Percentiles rank a stretch among this genome's conserved stretches.
Evolutionary conservation across 1,140 invertebrate species (phyloP).

Genomic region (Leucophenga varia): DNA sequence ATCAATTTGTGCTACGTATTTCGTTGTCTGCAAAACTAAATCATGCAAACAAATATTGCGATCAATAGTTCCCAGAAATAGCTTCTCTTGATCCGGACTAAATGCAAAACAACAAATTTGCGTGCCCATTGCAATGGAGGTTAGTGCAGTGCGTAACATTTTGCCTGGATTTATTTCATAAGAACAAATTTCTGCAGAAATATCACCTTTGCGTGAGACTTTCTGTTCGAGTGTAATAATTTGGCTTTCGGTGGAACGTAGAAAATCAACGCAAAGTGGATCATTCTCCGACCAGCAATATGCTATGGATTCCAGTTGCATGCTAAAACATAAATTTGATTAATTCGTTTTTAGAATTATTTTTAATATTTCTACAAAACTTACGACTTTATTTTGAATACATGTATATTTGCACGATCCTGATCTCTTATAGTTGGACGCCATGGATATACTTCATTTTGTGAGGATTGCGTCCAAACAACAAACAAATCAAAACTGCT

Average conservation of each 20-base stretch:
- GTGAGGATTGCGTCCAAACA: conserved; percentile 75
- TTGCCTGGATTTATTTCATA: conserved; percentile 71
- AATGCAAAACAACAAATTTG: conserved; percentile 68
- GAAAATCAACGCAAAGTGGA: conserved; percentile 68
- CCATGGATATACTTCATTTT: conserved; percentile 83
- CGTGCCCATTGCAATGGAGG: conserved; percentile 71
- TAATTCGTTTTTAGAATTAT: not conserved
- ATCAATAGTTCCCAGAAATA: conserved; percentile 76
- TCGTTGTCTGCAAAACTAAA: conserved; percentile 64
- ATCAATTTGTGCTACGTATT: conserved; percentile 58
- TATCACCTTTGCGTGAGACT: conserved; percentile 72
- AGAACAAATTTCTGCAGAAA: conserved; percentile 72
- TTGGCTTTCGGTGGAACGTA: conserved; percentile 66
- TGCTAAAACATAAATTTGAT: conserved; percentile 33
- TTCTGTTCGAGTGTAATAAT: conserved; percentile 77
- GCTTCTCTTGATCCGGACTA: conserved; percentile 70
- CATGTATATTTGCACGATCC: conserved; percentile 77
- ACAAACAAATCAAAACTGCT: conserved; percentile 62
- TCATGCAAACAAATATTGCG: conserved; percentile 74
- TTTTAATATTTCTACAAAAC: not conserved
- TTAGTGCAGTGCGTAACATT: conserved; percentile 68
- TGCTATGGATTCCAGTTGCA: conserved; percentile 64
- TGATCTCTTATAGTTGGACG: conserved; percentile 75
- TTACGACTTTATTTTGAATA: conserved; percentile 61
- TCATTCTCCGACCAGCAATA: conserved; percentile 72